phyloP scores from a whole-genome alignment of 1,140 invertebrate species.

The Euura lappo region DNA sequence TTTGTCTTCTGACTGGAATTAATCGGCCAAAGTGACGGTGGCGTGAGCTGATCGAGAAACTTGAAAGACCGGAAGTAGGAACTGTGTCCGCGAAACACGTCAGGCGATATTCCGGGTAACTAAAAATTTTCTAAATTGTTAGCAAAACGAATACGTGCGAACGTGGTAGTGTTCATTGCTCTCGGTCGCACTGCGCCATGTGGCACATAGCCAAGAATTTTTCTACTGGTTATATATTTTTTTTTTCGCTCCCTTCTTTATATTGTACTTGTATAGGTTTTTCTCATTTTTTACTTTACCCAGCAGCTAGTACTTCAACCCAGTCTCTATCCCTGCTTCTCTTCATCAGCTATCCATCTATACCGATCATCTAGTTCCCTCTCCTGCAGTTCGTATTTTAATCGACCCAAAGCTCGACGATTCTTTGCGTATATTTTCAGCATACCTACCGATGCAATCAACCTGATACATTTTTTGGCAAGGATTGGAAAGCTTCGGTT shows the following conservation, averaged over 20 bases:
- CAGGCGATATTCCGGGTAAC: not conserved
- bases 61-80: not conserved
- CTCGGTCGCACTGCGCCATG: constrained; percentile 35
- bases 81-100: not conserved
- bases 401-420: constrained; percentile 19
- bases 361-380: not conserved
- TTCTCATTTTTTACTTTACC: not conserved
- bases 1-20: no score
- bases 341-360: not conserved
- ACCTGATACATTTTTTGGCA: no score
- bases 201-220: constrained; percentile 34
- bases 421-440: no score
- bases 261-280: not conserved
- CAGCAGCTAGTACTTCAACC: not conserved
- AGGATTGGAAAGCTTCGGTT: no score
- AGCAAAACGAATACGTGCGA: not conserved
- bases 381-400: constrained; percentile 25
- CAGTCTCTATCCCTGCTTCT: not conserved
- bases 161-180: not conserved
- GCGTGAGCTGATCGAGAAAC: not conserved
- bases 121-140: not conserved
- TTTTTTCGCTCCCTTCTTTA: not conserved
- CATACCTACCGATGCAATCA: no score
- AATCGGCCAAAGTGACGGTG: not conserved
- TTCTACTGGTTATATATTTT: not conserved